A percentile compares a stretch with the other conserved stretches of the same genome.
These are phyloP conservation scores for Epizoanthus scotinus DNA, from an alignment of 92 coral and sea anemone species.

Conservation along the genomic window DNA sequence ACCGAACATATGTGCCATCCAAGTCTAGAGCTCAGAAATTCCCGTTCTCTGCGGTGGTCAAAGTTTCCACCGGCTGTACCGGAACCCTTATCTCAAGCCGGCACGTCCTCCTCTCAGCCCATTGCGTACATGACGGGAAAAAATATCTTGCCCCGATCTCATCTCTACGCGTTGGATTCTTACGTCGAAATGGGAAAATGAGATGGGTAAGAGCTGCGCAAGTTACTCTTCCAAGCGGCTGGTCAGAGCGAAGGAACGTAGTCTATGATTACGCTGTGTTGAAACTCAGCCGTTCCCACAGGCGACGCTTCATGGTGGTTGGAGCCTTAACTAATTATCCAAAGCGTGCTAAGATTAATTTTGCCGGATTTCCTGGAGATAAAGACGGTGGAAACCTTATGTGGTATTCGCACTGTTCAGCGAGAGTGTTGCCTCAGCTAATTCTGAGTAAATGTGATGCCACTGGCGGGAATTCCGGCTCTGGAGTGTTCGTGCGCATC, in stretches of 20 bases:
- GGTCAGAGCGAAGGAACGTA: slow-evolving; percentile 43
- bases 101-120: slow-evolving; percentile 93
- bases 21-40: slow-evolving; percentile 50
- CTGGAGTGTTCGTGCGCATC: slow-evolving; percentile 62
- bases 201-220: slow-evolving; percentile 56
- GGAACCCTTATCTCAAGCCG: slow-evolving; percentile 74
- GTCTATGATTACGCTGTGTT: slow-evolving; percentile 74
- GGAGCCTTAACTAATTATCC: slow-evolving; percentile 31
- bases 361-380: slow-evolving; percentile 85
- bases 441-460: slow-evolving; percentile 75
- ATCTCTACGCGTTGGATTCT: slow-evolving; percentile 67
- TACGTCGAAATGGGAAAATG: slow-evolving; percentile 55
- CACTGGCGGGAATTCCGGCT: slow-evolving; percentile 73
- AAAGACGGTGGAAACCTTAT: slow-evolving; percentile 47
- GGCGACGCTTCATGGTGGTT: slow-evolving; percentile 55
- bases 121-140: slow-evolving; percentile 84
- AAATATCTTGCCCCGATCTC: slow-evolving; percentile 50
- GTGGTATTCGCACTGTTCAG: slow-evolving; percentile 74
- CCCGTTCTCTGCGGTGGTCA: slow-evolving; percentile 84
- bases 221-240: slow-evolving; percentile 48
- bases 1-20: background rate
- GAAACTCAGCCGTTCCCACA: slow-evolving; percentile 48
- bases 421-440: slow-evolving; percentile 40
- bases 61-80: slow-evolving; percentile 81
- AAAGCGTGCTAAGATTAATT: slow-evolving; percentile 51